A percentile compares a stretch with the other conserved stretches of the same genome.
Evolutionary conservation across 2,113 vertebrate species (phyloP).

Genomic region (Megaleporinus macrocephalus): DNA sequence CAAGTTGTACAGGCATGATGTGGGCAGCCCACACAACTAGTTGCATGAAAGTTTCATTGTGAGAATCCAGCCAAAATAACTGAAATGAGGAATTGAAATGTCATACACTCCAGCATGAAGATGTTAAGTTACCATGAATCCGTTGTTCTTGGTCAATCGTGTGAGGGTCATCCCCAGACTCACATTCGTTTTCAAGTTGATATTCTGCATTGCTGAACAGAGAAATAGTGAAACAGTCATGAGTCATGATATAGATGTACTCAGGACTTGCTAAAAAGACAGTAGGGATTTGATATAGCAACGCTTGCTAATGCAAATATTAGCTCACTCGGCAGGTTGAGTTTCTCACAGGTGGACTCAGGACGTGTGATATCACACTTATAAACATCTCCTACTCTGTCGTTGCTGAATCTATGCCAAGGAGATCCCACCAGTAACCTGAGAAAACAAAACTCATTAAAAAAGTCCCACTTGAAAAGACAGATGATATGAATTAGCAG

Average conservation of each 20-base stretch:
- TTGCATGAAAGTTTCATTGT: too few species aligned
- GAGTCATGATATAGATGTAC: too few species aligned
- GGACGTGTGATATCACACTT: constrained; percentile 70
- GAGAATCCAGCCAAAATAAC: too few species aligned
- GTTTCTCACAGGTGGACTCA: constrained; percentile 69
- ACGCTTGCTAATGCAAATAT: constrained; percentile 50
- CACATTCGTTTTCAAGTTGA: constrained; percentile 38
- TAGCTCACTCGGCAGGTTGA: constrained; percentile 78
- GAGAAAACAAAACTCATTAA: not conserved
- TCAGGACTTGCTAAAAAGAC: too few species aligned
- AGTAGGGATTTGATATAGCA: too few species aligned
- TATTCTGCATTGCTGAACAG: not conserved
- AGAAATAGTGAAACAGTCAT: too few species aligned
- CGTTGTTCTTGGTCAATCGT: not conserved
- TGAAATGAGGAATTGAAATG: too few species aligned
- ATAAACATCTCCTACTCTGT: constrained; percentile 83
- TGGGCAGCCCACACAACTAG: too few species aligned
- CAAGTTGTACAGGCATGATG: too few species aligned
- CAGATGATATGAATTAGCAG: too few species aligned
- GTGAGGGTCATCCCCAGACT: constrained; percentile 52
- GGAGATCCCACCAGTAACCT: constrained; percentile 86
- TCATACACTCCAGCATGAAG: not conserved
- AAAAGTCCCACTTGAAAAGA: too few species aligned
- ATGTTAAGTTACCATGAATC: constrained; percentile 40
- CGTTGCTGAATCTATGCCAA: constrained; percentile 76